Evolutionary conservation across 2,888 invertebrate species (phyloP).

Genomic region (Steinernema scapterisci): DNA sequence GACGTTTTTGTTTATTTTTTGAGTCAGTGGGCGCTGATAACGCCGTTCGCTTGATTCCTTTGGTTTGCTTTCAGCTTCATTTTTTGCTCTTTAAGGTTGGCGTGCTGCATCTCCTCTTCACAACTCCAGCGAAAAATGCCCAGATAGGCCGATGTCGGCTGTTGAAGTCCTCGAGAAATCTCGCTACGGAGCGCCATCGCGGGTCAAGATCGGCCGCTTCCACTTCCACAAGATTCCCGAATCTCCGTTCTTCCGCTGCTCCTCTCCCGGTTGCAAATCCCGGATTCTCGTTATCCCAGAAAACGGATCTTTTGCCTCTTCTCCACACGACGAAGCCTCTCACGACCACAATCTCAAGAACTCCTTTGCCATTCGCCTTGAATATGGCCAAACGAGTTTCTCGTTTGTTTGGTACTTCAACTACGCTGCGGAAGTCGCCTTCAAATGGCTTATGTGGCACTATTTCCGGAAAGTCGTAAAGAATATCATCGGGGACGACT

Average conservation of each 20-base stretch:
- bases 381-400: background rate
- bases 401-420: constrained; percentile 11
- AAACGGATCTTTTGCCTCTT: background rate
- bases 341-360: background rate
- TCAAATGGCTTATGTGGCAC: background rate
- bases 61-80: background rate
- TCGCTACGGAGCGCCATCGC: background rate
- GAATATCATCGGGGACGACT: background rate
- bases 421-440: background rate
- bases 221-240: constrained; percentile 1
- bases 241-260: constrained; percentile 2
- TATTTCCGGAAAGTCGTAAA: background rate
- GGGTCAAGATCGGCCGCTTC: background rate
- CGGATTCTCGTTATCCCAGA: background rate
- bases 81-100: background rate
- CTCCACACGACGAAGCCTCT: background rate
- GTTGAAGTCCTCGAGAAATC: constrained; percentile 1
- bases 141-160: background rate
- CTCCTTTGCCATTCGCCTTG: background rate
- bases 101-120: background rate
- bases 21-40: too few species aligned
- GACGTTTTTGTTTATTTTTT: too few species aligned
- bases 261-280: background rate
- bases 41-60: too few species aligned
- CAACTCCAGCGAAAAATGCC: background rate